These are phyloP conservation scores for Spialia ferax DNA, from an alignment of 2,888 invertebrate species.

Conservation along the genomic window DNA sequence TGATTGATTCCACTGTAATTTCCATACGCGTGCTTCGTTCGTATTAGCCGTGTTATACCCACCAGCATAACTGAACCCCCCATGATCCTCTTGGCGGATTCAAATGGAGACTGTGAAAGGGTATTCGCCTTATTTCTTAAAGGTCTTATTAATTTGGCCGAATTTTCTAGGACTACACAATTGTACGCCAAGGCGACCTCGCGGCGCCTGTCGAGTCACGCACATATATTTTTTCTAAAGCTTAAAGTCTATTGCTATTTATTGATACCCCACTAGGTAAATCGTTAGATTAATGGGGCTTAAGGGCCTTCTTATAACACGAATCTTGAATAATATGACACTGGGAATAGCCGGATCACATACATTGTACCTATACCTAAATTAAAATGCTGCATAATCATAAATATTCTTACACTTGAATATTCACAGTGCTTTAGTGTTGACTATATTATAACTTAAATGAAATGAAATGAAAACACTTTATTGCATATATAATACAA, in stretches of 20 bases:
- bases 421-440: no score
- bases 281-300: conserved; percentile 20
- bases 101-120: conserved; percentile 47
- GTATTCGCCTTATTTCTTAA: conserved; percentile 54
- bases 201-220: conserved; percentile 85
- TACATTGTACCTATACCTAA: no score
- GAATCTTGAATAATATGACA: neutral
- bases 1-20: conserved; percentile 85
- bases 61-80: conserved; percentile 58
- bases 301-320: neutral
- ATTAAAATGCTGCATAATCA: no score
- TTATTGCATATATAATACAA: no score
- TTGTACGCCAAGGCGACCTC: conserved; percentile 77
- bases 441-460: no score
- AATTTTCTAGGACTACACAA: conserved; percentile 73
- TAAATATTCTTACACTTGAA: no score
- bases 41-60: conserved; percentile 80
- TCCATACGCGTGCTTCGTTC: conserved; percentile 84
- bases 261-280: conserved; percentile 21
- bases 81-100: conserved; percentile 44
- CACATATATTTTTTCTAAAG: conserved; percentile 79
- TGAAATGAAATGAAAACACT: no score
- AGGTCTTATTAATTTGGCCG: conserved; percentile 64
- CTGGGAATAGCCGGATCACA: no score
- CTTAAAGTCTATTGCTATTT: conserved; percentile 64